A percentile compares a stretch with the other conserved stretches of the same genome.
These are phyloP conservation scores for Formica selysi DNA, from an alignment of 1,140 invertebrate species.

Conservation along the genomic window DNA sequence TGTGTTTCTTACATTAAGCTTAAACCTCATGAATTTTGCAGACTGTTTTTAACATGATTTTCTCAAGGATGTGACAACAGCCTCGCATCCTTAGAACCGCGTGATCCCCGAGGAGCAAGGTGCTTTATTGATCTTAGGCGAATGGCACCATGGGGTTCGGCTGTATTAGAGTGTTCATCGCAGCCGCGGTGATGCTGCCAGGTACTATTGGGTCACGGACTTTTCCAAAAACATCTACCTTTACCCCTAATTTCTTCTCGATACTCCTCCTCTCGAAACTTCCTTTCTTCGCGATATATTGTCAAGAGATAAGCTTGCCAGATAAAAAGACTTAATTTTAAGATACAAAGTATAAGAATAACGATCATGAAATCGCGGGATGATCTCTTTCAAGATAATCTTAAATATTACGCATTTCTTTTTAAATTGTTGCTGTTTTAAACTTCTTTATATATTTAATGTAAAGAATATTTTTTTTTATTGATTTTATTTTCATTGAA, in stretches of 20 bases:
- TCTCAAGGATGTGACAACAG: neutral
- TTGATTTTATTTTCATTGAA: neutral
- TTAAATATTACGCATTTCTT: neutral
- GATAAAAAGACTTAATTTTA: conserved; percentile 14
- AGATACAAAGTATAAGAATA: neutral
- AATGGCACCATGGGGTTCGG: conserved; percentile 58
- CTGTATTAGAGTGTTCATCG: conserved; percentile 71
- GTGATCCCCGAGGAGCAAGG: conserved; percentile 58
- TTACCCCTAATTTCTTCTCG: neutral
- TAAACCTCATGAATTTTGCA: neutral
- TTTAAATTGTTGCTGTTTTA: neutral
- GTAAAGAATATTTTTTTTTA: neutral
- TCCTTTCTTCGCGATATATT: neutral
- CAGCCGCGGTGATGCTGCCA: neutral
- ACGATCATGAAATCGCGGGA: neutral
- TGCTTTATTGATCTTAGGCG: conserved; percentile 74
- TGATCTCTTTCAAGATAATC: neutral
- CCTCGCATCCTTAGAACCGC: conserved; percentile 49
- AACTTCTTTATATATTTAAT: neutral
- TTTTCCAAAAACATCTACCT: conserved; percentile 44
- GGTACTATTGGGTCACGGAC: conserved; percentile 43
- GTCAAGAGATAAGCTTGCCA: neutral
- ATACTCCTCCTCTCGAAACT: neutral
- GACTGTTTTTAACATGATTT: conserved; percentile 15
- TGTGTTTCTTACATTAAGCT: neutral